A percentile compares a stretch with the other conserved stretches of the same genome.
phyloP scores from a whole-genome alignment of 2,797 vertebrate genomes.

The Epinephelus coioides region DNA sequence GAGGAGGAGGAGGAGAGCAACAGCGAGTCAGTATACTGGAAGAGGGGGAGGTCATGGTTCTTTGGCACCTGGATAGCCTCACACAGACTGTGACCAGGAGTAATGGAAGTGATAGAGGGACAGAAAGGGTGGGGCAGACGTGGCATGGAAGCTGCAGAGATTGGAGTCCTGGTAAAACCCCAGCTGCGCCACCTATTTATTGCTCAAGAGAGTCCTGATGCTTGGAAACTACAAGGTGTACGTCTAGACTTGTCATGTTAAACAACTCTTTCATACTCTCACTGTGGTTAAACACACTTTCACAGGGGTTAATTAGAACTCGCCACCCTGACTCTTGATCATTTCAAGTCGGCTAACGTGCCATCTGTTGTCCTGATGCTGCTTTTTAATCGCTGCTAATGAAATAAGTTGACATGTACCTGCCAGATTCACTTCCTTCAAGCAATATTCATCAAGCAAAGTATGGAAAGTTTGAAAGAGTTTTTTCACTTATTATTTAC shows the following conservation, averaged over 20 bases:
- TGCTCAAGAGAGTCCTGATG: not conserved
- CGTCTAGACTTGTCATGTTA: conserved; percentile 15
- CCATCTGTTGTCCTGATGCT: conserved; percentile 28
- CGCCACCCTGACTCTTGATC: not conserved
- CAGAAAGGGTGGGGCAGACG: conserved; percentile 12
- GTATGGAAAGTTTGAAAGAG: not conserved
- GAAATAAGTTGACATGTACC: conserved; percentile 21
- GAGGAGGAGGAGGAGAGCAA: conserved; percentile 35
- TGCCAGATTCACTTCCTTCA: conserved; percentile 4
- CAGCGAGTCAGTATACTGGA: conserved; percentile 15
- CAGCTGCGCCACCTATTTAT: conserved; percentile 31
- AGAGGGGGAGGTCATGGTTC: conserved; percentile 49
- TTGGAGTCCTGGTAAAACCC: conserved; percentile 30
- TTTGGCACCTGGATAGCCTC: conserved; percentile 39
- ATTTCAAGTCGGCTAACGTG: conserved; percentile 23
- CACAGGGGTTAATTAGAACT: conserved; percentile 34
- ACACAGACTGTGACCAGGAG: conserved; percentile 56
- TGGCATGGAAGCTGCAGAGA: conserved; percentile 2
- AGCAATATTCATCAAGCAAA: not conserved
- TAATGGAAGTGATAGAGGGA: conserved; percentile 51
- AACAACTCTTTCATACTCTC: not conserved
- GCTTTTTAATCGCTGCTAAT: conserved; percentile 24
- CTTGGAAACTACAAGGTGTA: not conserved
- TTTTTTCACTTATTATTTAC: not conserved
- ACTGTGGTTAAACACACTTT: conserved; percentile 21